These are phyloP conservation scores for Psix sp. DNA, from an alignment of 1,140 invertebrate species.

Conservation along the genomic window DNA sequence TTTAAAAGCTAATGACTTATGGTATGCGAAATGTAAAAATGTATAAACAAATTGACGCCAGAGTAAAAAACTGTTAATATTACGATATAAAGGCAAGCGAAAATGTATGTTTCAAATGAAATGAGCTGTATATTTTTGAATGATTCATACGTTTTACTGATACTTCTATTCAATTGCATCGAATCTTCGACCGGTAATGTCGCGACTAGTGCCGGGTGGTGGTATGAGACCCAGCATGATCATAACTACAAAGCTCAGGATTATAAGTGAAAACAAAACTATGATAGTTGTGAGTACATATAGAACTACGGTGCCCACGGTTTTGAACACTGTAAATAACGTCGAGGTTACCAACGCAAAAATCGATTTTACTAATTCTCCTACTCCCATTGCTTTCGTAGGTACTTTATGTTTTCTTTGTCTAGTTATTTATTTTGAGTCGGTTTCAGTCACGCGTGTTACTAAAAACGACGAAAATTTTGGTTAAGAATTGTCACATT, in stretches of 20 bases:
- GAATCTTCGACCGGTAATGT: conserved; percentile 47
- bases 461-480: no score
- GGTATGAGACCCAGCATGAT: conserved; percentile 44
- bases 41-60: no score
- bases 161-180: conserved; percentile 27
- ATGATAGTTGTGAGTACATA: conserved; percentile 36
- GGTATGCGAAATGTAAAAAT: no score
- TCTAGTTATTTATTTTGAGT: neutral
- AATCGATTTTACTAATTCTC: conserved; percentile 21
- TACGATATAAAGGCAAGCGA: no score
- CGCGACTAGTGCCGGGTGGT: conserved; percentile 46
- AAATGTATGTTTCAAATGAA: no score
- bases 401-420: neutral
- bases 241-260: conserved; percentile 47
- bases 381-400: conserved; percentile 28
- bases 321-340: conserved; percentile 27
- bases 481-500: no score
- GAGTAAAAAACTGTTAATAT: no score
- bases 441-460: neutral
- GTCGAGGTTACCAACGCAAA: conserved; percentile 24
- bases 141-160: conserved; percentile 19
- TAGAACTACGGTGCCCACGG: conserved; percentile 16
- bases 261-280: conserved; percentile 35
- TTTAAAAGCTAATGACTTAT: no score
- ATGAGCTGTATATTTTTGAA: conserved; percentile 10